These are phyloP conservation scores for Meteorus colon DNA, from an alignment of 2,888 invertebrate species.

Conservation along the genomic window DNA sequence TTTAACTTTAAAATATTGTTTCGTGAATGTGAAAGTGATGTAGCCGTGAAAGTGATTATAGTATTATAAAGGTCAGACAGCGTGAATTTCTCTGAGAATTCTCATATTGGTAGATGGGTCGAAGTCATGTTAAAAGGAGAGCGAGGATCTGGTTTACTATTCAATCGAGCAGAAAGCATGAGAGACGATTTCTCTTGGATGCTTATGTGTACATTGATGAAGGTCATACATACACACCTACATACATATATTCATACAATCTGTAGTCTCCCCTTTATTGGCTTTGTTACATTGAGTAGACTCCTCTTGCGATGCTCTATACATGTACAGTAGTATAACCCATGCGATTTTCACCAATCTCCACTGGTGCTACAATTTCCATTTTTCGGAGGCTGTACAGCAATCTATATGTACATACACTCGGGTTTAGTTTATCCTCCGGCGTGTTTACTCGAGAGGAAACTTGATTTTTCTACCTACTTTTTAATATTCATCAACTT, in stretches of 20 bases:
- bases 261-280: constrained; percentile 14
- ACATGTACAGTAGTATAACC: not conserved
- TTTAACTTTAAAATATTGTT: not conserved
- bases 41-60: not conserved
- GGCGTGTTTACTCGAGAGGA: not conserved
- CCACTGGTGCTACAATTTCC: not conserved
- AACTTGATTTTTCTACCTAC: not conserved
- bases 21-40: not conserved
- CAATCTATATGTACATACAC: not conserved
- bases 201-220: constrained; percentile 11
- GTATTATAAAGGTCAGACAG: constrained; percentile 19
- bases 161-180: constrained; percentile 39
- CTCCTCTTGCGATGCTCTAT: not conserved
- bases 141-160: constrained; percentile 37
- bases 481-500: constrained; percentile 11
- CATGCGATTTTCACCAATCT: not conserved
- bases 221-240: constrained; percentile 13
- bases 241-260: not conserved
- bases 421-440: not conserved
- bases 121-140: constrained; percentile 27
- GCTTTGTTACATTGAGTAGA: constrained; percentile 11
- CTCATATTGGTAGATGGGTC: not conserved
- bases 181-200: constrained; percentile 23
- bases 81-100: not conserved
- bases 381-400: not conserved